Evolutionary conservation across 2,888 invertebrate species (phyloP).

Genomic region (Spialia ferax): DNA sequence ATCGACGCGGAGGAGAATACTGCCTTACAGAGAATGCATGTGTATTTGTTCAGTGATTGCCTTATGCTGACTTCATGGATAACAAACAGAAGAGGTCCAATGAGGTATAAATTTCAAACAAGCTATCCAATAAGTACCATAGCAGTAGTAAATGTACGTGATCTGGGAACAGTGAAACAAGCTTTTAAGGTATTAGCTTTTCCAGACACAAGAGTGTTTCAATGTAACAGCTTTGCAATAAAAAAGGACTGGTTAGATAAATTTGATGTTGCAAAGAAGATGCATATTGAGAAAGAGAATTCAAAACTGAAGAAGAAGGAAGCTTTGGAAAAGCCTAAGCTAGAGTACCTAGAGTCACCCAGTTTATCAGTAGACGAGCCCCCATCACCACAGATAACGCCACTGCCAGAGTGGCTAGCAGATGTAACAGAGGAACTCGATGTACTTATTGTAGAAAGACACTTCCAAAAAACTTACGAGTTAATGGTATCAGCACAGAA

Average conservation of each 20-base stretch:
- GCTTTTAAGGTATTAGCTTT: constrained; percentile 98
- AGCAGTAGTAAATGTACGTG: constrained; percentile 97
- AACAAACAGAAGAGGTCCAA: constrained; percentile 91
- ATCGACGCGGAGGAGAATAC: constrained; percentile 95
- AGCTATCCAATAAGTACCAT: constrained; percentile 95
- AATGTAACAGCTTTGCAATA: constrained; percentile 93
- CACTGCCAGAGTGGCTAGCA: constrained; percentile 94
- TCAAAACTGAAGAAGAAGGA: constrained; percentile 85
- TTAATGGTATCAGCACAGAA: constrained; percentile 89
- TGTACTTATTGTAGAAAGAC: constrained; percentile 97
- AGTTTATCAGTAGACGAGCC: constrained; percentile 79
- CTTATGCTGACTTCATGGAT: constrained; percentile 95
- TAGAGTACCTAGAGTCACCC: constrained; percentile 75
- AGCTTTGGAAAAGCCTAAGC: constrained; percentile 71
- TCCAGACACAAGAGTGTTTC: constrained; percentile 96
- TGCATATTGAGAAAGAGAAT: constrained; percentile 89
- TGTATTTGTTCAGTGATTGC: constrained; percentile 97
- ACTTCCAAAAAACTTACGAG: constrained; percentile 96
- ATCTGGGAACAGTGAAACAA: constrained; percentile 95
- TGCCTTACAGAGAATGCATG: constrained; percentile 95
- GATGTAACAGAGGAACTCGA: constrained; percentile 98
- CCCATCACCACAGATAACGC: constrained; percentile 71
- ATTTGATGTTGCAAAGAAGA: constrained; percentile 96
- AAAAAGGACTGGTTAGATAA: constrained; percentile 98
- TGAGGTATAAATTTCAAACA: constrained; percentile 94